Conservation (phyloP, 2,888 invertebrate genomes). For the Tenthredo distinguenda region DNA sequence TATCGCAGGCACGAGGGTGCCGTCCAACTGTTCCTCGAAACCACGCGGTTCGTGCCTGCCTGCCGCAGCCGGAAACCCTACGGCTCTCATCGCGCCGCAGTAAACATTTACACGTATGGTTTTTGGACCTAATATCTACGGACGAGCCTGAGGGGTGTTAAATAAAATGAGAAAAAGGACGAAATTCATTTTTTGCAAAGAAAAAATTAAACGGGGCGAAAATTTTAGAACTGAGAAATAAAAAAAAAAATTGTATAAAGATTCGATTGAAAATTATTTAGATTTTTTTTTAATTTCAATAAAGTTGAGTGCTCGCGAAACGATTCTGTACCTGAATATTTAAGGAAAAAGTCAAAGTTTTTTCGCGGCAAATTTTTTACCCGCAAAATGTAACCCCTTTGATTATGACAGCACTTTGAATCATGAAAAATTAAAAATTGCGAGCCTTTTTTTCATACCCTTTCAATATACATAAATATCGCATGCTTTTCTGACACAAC, state of each 20-base stretch:
- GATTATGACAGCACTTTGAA: background rate
- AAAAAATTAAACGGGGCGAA: background rate
- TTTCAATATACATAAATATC: constrained; percentile 1
- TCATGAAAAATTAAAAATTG: background rate
- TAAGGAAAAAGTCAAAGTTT: background rate
- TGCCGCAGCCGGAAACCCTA: background rate
- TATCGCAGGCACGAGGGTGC: constrained; percentile 60
- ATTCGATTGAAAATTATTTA: background rate
- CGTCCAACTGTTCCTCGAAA: constrained; percentile 56
- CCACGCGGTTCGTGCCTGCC: background rate
- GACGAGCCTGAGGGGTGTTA: background rate
- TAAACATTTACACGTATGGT: constrained; percentile 12
- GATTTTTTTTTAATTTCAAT: background rate
- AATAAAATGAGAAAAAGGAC: background rate
- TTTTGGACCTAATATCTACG: background rate
- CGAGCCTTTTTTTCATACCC: background rate
- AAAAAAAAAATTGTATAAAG: background rate
- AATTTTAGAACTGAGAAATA: background rate
- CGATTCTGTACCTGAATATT: background rate
- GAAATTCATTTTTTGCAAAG: background rate
- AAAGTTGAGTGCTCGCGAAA: background rate
- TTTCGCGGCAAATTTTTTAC: background rate
- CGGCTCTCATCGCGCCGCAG: constrained; percentile 17
- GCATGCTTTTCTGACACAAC: background rate
- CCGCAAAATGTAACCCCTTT: background rate